Conservation (phyloP, 2,113 vertebrate genomes). For the Carlito syrichta region DNA sequence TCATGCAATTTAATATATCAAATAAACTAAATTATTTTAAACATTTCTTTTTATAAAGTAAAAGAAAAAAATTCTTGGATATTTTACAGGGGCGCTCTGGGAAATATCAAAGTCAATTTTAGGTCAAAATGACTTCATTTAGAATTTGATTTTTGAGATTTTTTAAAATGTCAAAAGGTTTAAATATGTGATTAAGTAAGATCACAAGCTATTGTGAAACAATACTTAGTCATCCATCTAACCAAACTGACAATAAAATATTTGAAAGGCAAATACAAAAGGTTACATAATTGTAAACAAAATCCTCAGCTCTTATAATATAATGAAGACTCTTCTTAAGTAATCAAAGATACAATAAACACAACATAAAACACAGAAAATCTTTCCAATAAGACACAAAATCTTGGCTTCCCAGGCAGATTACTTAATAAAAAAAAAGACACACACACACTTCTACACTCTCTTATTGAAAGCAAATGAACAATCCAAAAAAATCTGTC, state of each 20-base stretch:
- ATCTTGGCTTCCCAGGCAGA: not conserved
- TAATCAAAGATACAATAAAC: not conserved
- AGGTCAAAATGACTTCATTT: not conserved
- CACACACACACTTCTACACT: not conserved
- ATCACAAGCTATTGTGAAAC: not conserved
- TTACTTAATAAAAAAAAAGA: not conserved
- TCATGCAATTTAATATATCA: not conserved
- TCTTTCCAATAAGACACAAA: not conserved
- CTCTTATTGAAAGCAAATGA: not conserved
- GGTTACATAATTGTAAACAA: not conserved
- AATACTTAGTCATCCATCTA: not conserved
- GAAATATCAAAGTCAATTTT: not conserved
- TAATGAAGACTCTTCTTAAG: not conserved
- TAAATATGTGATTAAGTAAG: not conserved
- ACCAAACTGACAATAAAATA: not conserved
- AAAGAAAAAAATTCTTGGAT: not conserved
- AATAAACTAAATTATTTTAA: not conserved
- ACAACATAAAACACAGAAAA: not conserved
- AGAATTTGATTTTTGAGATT: not conserved
- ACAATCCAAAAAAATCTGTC: no score
- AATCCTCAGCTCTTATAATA: not conserved
- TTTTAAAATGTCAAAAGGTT: not conserved
- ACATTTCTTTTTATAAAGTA: not conserved
- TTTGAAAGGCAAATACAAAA: not conserved
- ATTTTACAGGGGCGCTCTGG: not conserved